Conservation (phyloP, 2,113 vertebrate genomes). For the Aleadryas rufinucha region DNA sequence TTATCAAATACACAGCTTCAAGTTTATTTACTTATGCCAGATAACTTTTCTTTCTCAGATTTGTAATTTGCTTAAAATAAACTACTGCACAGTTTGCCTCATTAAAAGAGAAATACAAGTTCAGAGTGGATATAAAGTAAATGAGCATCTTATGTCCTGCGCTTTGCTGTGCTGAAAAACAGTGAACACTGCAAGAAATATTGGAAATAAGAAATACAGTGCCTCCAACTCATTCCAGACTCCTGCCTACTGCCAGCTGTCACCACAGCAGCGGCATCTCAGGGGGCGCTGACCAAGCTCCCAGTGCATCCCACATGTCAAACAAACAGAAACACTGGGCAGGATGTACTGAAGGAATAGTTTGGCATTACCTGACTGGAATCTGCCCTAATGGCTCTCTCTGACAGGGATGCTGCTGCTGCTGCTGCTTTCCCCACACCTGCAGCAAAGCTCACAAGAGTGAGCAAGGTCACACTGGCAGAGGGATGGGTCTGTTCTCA, state of each 20-base stretch:
- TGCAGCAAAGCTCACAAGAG: background rate
- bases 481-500: background rate
- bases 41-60: background rate
- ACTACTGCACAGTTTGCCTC: background rate
- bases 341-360: background rate
- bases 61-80: background rate
- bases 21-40: background rate
- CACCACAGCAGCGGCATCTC: background rate
- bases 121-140: background rate
- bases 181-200: background rate
- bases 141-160: background rate
- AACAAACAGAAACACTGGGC: background rate
- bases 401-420: background rate
- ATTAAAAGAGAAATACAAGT: background rate
- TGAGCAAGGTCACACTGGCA: background rate
- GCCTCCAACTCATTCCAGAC: background rate
- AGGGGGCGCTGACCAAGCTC: background rate
- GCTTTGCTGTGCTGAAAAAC: background rate
- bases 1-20: background rate
- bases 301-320: background rate
- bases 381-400: background rate
- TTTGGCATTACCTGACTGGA: background rate
- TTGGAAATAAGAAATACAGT: accelerated
- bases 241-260: background rate
- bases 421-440: background rate